Conservation (phyloP, 2,797 vertebrate species). For the Sphenopsis melanotis region DNA sequence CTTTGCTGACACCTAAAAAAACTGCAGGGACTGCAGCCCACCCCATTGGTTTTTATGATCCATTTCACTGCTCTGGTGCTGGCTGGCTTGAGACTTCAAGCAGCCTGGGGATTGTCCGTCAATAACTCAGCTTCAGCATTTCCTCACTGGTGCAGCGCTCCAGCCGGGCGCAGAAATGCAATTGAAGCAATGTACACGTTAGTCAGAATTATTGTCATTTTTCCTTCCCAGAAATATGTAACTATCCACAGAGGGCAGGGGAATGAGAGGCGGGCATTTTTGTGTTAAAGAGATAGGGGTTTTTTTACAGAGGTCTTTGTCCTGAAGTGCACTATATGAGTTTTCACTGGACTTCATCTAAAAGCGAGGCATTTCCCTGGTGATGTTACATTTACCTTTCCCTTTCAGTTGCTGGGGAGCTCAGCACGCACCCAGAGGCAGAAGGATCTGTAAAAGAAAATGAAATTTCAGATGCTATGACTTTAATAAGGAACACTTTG, state of each 20-base stretch:
- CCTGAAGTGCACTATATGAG: not conserved
- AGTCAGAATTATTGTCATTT: constrained; percentile 30
- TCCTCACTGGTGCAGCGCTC: not conserved
- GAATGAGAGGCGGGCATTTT: not conserved
- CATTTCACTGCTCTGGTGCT: not conserved
- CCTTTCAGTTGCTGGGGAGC: not conserved
- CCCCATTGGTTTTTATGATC: constrained; percentile 10
- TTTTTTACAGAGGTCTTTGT: not conserved
- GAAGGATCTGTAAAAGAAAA: constrained; percentile 32
- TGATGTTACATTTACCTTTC: not conserved
- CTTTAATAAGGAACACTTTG: constrained; percentile 19
- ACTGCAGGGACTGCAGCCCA: not conserved
- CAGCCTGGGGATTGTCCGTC: constrained; percentile 12
- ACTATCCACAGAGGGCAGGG: not conserved
- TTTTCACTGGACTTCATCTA: constrained; percentile 37
- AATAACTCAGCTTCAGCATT: not conserved
- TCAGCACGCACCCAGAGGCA: not conserved
- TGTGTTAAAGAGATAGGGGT: not conserved
- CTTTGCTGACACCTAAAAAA: constrained; percentile 60
- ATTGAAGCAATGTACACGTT: not conserved
- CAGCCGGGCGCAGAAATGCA: not conserved
- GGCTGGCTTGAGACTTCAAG: not conserved
- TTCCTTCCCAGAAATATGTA: constrained; percentile 31
- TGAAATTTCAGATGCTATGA: constrained; percentile 14
- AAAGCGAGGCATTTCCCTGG: constrained; percentile 44